phyloP scores from a whole-genome alignment of 1,140 invertebrate species.

The Aporrectodea caliginosa region DNA sequence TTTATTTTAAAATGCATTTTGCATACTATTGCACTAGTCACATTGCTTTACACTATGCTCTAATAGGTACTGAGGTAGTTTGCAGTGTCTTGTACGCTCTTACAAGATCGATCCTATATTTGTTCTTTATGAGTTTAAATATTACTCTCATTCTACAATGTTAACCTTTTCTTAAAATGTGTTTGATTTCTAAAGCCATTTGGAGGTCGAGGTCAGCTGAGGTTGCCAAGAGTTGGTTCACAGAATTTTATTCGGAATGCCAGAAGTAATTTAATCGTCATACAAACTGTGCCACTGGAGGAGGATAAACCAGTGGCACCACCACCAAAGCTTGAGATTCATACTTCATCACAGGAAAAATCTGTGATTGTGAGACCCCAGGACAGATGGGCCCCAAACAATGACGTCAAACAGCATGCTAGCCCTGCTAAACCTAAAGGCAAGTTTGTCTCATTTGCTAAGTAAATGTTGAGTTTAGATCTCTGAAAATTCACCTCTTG shows the following conservation, averaged over 20 bases:
- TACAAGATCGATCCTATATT: too few species aligned
- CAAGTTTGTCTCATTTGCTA: too few species aligned
- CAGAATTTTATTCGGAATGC: neutral
- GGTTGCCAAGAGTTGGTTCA: neutral
- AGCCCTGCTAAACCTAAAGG: neutral
- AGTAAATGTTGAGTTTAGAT: too few species aligned
- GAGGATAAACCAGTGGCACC: neutral
- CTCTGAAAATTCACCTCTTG: too few species aligned
- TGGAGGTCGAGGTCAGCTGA: neutral
- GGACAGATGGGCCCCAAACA: neutral
- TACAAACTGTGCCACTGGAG: neutral
- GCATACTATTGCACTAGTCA: too few species aligned
- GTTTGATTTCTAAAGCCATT: neutral
- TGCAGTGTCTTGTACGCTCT: too few species aligned
- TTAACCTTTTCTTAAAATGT: too few species aligned
- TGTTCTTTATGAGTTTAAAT: too few species aligned
- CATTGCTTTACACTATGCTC: too few species aligned
- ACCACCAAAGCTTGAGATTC: neutral
- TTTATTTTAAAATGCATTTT: too few species aligned
- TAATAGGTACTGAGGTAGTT: too few species aligned
- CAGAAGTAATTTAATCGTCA: neutral
- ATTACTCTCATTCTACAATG: too few species aligned
- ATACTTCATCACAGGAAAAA: neutral
- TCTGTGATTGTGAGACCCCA: neutral
- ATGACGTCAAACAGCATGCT: neutral